Base-by-base conservation (phyloP, 2,888 invertebrate genomes). In the Teinopalpus imperialis region DNA sequence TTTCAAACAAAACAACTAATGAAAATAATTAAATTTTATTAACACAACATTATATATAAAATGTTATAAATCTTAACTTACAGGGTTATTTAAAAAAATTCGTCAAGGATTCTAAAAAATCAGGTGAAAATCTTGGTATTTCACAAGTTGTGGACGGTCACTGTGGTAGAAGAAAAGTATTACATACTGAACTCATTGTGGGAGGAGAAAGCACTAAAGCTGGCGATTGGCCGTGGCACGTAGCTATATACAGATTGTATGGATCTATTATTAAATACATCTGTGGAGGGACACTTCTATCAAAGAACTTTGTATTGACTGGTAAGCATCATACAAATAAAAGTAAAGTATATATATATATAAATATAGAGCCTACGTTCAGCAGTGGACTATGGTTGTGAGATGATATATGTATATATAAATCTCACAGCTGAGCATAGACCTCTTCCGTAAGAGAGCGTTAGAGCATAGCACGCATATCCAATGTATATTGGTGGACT, bases 151-250 rank as follows among this genome's bases (percentile, higher is more conserved):
- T 16, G 3, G 32, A 26, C 5, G 46, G 49, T 1, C 51, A 51
- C 0, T 80, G 80, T 43, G 80, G 80, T 0, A 60, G 69, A 51
- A 62, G 69, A 0, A 61, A 71, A 40, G 57, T 76, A 0, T 41
- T 51, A 0, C 67, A 70, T 16, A 71, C 70, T 0, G 71, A 64
- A 27, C 56, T 81, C 2, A 76, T 81, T 29, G 74, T 74, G 0
- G 64, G 65, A 26, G 81, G 78, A 0, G 49, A 54, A 8, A 53
- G 61, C 0, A 70, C 77, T 0, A 69, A 71, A 16, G 63, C 74
- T 3, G 79, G 81, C 2, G 79, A 81, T 40, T 82, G 78, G 79
- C 81, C 82, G 0, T 82, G 81, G 81, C 82, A 82, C 53, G 72
- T 61, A 0, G 81, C 80, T 0, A 36, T 82, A n/a, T 74, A 70